A percentile compares a stretch with the other conserved stretches of the same genome.
Evolutionary conservation across 2,797 vertebrate species (phyloP).

Genomic region (Valencia hispanica): DNA sequence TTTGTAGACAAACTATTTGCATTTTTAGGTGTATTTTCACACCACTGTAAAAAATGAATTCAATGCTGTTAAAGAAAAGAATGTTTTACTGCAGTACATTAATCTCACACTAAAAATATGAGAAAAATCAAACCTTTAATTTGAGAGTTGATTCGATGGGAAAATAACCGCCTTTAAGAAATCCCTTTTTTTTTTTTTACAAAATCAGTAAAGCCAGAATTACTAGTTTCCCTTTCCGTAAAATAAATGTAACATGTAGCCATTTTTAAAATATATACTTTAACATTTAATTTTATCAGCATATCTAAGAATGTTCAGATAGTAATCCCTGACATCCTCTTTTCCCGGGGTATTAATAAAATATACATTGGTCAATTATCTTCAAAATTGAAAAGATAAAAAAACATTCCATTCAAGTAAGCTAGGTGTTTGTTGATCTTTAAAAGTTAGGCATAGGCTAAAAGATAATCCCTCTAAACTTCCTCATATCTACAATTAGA

Average conservation of each 20-base stretch:
- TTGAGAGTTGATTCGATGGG: not conserved
- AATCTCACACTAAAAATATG: not conserved
- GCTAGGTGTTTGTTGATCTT: no score
- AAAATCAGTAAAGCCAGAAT: not conserved
- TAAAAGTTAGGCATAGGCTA: no score
- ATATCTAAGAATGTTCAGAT: no score
- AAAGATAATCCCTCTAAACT: no score
- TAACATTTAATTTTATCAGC: no score
- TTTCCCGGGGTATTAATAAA: no score
- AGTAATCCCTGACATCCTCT: no score
- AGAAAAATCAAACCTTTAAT: not conserved
- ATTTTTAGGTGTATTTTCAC: conserved; percentile 7
- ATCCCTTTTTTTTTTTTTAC: not conserved
- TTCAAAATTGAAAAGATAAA: no score
- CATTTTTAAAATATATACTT: not conserved
- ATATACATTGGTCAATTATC: no score
- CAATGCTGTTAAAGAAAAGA: not conserved
- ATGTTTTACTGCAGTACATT: not conserved
- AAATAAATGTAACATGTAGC: not conserved
- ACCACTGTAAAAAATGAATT: not conserved
- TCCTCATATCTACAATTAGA: no score
- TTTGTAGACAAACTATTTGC: conserved; percentile 11
- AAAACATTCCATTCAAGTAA: no score
- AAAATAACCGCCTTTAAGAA: not conserved
- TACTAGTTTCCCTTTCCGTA: not conserved